A percentile compares a stretch with the other conserved stretches of the same genome.
phyloP scores from a whole-genome alignment of 2,797 vertebrate genomes.

The Vultur gryphus region DNA sequence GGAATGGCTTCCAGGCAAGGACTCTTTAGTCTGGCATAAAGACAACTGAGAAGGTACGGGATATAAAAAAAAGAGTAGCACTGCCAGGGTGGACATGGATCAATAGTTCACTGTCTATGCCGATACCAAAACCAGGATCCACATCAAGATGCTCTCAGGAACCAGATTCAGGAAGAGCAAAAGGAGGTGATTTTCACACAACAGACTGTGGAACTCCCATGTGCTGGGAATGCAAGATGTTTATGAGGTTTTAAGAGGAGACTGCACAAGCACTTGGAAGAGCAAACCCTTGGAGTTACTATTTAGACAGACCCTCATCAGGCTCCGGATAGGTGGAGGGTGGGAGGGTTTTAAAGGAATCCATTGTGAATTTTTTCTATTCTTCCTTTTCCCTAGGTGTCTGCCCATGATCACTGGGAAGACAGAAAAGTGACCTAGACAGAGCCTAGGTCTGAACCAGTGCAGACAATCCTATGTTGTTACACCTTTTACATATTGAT shows the following conservation, averaged over 20 bases:
- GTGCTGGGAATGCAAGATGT: neutral
- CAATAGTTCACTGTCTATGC: neutral
- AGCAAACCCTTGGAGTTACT: neutral
- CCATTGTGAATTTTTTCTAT: neutral
- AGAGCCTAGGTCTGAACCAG: neutral
- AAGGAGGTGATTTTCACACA: neutral
- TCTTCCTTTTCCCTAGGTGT: neutral
- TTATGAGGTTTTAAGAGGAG: neutral
- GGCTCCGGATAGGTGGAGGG: neutral
- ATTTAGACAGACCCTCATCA: neutral
- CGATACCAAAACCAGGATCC: neutral
- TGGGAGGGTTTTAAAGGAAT: neutral
- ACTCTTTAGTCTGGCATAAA: neutral
- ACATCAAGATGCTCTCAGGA: neutral
- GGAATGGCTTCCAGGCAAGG: neutral
- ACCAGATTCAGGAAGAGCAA: neutral
- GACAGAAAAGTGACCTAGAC: neutral
- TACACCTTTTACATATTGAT: neutral
- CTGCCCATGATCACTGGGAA: neutral
- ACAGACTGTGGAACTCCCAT: neutral
- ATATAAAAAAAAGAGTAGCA: neutral
- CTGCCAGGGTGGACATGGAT: neutral
- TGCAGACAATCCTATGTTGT: neutral
- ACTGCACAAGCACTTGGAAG: neutral
- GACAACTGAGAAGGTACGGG: neutral